A percentile compares a stretch with the other conserved stretches of the same genome.
These are phyloP conservation scores for Megalops cyprinoides DNA, from an alignment of 2,797 vertebrate species.

Conservation along the genomic window DNA sequence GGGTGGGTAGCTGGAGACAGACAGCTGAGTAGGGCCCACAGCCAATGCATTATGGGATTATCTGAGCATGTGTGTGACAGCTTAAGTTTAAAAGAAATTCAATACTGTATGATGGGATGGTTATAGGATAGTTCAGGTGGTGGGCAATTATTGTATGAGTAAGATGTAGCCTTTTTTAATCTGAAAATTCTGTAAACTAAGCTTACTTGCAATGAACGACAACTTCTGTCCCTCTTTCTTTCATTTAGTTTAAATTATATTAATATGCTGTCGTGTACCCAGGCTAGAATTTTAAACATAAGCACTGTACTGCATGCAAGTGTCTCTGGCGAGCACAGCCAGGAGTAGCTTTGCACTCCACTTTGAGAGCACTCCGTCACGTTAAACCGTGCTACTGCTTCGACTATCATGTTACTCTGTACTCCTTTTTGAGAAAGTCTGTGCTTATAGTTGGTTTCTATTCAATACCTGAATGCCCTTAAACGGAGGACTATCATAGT, in stretches of 20 bases:
- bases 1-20: neutral
- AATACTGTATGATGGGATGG: neutral
- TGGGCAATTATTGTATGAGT: slow-evolving; percentile 1
- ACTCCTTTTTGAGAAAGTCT: neutral
- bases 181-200: too few relatives aligned
- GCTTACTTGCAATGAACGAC: neutral
- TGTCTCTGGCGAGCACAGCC: neutral
- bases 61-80: neutral
- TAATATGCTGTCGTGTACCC: neutral
- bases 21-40: neutral
- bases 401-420: neutral
- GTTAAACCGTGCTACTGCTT: neutral
- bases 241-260: slow-evolving; percentile 5
- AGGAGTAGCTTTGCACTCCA: neutral
- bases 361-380: neutral
- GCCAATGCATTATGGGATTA: neutral
- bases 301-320: neutral
- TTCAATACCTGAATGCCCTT: neutral
- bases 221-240: neutral
- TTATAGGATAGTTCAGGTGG: neutral
- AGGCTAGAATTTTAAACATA: neutral
- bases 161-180: neutral
- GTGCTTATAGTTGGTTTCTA: neutral
- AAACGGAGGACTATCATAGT: neutral
- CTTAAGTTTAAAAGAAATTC: neutral